phyloP scores from a whole-genome alignment of 2,113 vertebrate species.

The Zosterops hypoxanthus region DNA sequence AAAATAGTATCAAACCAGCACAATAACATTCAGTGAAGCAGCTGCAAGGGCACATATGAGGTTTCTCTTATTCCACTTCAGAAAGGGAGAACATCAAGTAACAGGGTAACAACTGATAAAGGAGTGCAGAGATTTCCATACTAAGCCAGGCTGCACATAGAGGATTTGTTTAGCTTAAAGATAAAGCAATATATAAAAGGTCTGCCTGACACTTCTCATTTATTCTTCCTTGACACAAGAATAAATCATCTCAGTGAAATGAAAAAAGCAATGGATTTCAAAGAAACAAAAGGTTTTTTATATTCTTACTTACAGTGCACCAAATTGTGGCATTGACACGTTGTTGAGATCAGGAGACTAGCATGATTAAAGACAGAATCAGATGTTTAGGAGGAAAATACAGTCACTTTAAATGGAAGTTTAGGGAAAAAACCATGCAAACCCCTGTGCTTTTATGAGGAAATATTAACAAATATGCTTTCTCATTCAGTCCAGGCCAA shows the following conservation, averaged over 20 bases:
- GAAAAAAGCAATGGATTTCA: background rate
- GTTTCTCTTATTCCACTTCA: background rate
- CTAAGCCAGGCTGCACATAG: background rate
- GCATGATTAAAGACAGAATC: background rate
- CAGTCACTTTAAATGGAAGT: background rate
- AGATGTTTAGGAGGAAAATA: background rate
- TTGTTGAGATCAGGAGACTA: background rate
- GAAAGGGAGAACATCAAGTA: background rate
- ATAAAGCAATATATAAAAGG: constrained; percentile 12
- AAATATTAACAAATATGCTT: background rate
- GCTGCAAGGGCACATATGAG: background rate
- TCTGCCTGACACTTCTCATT: constrained; percentile 2
- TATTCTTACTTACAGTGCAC: background rate
- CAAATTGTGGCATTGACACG: background rate
- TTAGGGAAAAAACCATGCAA: background rate
- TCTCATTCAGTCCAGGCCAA: background rate
- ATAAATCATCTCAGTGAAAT: background rate
- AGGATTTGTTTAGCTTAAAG: constrained; percentile 6
- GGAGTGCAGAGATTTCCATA: background rate
- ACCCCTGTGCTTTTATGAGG: background rate
- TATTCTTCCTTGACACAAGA: background rate
- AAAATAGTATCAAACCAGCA: background rate
- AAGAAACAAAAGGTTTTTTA: constrained; percentile 17
- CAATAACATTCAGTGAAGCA: background rate
- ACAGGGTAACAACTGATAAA: background rate